Evolutionary conservation across 2,113 vertebrate species (phyloP).

Genomic region (Nesoenas mayeri): DNA sequence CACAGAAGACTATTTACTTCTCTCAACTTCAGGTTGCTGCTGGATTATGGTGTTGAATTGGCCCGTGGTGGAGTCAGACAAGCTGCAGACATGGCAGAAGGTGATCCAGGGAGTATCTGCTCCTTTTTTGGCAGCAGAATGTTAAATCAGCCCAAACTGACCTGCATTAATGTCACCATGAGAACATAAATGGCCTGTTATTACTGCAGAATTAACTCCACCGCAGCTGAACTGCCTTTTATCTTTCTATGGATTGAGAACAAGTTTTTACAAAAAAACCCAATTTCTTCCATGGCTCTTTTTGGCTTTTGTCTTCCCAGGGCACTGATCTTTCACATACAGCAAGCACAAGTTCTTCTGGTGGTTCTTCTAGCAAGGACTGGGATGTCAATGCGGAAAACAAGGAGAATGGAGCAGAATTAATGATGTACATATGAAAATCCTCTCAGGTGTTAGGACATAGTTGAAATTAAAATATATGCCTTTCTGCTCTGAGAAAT

Average conservation of each 20-base stretch:
- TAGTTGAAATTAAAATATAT: not conserved
- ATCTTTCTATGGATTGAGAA: not conserved
- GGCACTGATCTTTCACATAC: not conserved
- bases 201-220: not conserved
- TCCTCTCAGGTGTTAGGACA: not conserved
- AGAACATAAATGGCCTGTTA: not conserved
- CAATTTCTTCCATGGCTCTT: not conserved
- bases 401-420: not conserved
- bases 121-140: not conserved
- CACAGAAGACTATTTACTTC: not conserved
- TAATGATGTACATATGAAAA: not conserved
- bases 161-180: not conserved
- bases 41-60: not conserved
- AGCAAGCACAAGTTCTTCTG: not conserved
- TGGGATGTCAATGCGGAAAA: not conserved
- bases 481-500: not conserved
- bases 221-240: not conserved
- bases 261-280: not conserved
- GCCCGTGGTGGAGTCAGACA: not conserved
- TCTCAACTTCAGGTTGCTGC: not conserved
- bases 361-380: not conserved
- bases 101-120: not conserved
- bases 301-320: not conserved
- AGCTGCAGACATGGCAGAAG: not conserved
- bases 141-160: not conserved